These are phyloP conservation scores for Poecile montanus DNA, from an alignment of 2,797 vertebrate species.

Conservation along the genomic window DNA sequence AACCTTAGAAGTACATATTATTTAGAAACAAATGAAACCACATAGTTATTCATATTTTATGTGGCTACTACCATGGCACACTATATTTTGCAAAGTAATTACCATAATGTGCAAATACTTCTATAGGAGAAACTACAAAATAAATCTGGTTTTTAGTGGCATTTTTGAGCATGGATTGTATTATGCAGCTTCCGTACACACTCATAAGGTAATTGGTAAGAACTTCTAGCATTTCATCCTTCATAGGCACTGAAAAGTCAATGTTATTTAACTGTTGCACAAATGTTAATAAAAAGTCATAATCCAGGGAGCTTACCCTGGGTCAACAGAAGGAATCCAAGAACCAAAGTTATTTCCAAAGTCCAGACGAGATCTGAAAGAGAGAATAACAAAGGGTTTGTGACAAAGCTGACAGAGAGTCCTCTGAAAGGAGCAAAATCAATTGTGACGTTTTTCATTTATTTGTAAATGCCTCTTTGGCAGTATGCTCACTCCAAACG, in stretches of 20 bases:
- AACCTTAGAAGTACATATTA: neutral
- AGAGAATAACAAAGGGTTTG: slow-evolving; percentile 91
- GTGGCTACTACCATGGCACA: neutral
- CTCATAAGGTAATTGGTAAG: neutral
- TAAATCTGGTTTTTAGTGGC: neutral
- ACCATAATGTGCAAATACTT: neutral
- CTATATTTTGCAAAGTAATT: neutral
- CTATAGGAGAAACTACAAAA: neutral
- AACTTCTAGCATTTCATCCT: neutral
- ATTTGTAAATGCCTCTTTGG: slow-evolving; percentile 99
- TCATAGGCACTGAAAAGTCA: slow-evolving; percentile 7
- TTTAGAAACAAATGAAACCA: neutral
- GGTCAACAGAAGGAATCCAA: slow-evolving; percentile 78
- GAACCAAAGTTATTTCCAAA: slow-evolving; percentile 83
- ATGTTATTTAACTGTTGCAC: slow-evolving; percentile 63
- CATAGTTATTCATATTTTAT: neutral
- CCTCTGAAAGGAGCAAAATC: slow-evolving; percentile 88
- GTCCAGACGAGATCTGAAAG: slow-evolving; percentile 84
- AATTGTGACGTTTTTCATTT: slow-evolving; percentile 99
- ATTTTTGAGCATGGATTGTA: neutral
- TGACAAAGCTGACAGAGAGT: slow-evolving; percentile 92
- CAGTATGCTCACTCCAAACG: slow-evolving; percentile 91
- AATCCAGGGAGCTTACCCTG: slow-evolving; percentile 80
- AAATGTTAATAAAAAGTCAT: slow-evolving; percentile 82
- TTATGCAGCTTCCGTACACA: neutral